Percentiles rank a stretch among this genome's conserved stretches.
These are phyloP conservation scores for Gisinianus flammeolus DNA, from an alignment of 2,888 invertebrate species.

Conservation along the genomic window DNA sequence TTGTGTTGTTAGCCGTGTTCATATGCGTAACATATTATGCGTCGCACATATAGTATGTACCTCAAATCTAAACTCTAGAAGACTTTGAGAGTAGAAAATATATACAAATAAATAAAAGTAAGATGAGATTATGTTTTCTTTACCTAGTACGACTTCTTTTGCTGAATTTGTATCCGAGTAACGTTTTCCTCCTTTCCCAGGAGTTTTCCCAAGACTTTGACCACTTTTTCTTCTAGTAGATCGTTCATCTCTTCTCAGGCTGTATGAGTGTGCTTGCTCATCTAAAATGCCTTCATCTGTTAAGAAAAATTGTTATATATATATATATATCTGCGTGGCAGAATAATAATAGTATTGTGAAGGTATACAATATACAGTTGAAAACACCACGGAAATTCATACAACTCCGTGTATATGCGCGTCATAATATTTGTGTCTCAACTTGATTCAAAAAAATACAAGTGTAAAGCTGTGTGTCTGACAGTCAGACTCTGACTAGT, in stretches of 20 bases:
- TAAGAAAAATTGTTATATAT: background rate
- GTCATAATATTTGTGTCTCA: too few relatives aligned
- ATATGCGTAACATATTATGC: too few relatives aligned
- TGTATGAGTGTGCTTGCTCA: conserved; percentile 67
- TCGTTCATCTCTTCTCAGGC: conserved; percentile 61
- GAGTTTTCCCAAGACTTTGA: conserved; percentile 35
- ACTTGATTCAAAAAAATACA: too few relatives aligned
- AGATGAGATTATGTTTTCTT: background rate
- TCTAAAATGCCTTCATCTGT: conserved; percentile 64
- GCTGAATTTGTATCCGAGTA: conserved; percentile 34
- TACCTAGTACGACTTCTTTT: conserved; percentile 16
- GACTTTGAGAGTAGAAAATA: too few relatives aligned
- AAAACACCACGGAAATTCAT: too few relatives aligned
- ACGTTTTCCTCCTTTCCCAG: conserved; percentile 27
- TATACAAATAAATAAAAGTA: too few relatives aligned
- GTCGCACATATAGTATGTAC: too few relatives aligned
- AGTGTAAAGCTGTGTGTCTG: too few relatives aligned
- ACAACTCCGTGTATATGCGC: too few relatives aligned
- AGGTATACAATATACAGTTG: background rate
- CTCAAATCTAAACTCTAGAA: too few relatives aligned
- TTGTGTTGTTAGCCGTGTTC: too few relatives aligned
- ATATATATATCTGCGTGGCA: background rate
- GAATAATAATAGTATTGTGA: background rate
- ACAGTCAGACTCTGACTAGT: too few relatives aligned
- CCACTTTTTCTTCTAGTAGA: conserved; percentile 50